phyloP scores from a whole-genome alignment of 2,888 invertebrate genomes.

The Blera fallax region DNA sequence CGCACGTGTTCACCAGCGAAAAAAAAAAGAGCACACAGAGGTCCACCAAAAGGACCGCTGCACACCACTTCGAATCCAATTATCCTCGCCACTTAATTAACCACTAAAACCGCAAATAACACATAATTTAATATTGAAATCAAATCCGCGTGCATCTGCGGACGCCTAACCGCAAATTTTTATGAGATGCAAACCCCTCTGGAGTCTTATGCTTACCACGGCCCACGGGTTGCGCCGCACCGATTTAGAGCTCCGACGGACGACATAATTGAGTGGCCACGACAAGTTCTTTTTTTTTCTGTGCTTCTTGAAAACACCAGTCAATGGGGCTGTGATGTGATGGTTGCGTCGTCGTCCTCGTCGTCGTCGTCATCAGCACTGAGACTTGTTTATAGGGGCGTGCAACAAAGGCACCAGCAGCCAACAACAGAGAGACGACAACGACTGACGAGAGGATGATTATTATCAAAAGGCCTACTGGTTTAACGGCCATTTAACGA shows the following conservation, averaged over 20 bases:
- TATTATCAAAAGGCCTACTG: constrained; percentile 34
- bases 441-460: constrained; percentile 18
- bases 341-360: constrained; percentile 9
- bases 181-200: constrained; percentile 57
- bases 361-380: background rate
- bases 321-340: constrained; percentile 15
- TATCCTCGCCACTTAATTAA: constrained; percentile 70
- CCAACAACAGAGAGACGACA: background rate
- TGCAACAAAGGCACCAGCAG: constrained; percentile 31
- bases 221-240: constrained; percentile 18
- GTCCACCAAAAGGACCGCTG: constrained; percentile 20
- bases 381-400: constrained; percentile 54
- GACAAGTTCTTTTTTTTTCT: constrained; percentile 37
- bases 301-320: constrained; percentile 2
- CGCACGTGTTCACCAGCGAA: background rate
- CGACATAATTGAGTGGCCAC: constrained; percentile 69
- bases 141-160: constrained; percentile 65
- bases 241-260: constrained; percentile 34
- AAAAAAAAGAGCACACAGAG: background rate
- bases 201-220: constrained; percentile 13
- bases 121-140: constrained; percentile 72
- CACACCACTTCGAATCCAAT: constrained; percentile 53
- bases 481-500: constrained; percentile 59
- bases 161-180: constrained; percentile 57
- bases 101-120: constrained; percentile 70